phyloP scores from a whole-genome alignment of 2,797 vertebrate species.

The Glossophaga mutica region DNA sequence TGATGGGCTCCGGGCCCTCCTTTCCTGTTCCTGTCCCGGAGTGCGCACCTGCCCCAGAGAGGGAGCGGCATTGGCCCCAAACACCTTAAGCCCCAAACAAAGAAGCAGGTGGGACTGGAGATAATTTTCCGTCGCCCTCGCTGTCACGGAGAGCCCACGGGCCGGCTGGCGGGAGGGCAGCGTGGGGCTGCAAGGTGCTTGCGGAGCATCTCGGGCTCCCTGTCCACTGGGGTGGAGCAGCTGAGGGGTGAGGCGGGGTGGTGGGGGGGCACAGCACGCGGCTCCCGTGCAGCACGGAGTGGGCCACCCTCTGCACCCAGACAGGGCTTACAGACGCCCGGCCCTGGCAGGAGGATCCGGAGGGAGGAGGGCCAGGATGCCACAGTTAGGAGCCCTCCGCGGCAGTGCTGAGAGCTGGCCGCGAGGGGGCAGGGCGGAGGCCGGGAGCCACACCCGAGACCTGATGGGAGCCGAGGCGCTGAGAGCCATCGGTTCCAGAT shows the following conservation, averaged over 20 bases:
- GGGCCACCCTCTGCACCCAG: neutral
- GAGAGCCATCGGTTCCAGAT: fast-evolving
- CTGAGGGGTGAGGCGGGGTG: neutral
- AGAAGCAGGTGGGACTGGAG: fast-evolving
- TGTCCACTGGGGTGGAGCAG: neutral
- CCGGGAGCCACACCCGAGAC: neutral
- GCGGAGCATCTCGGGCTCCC: no score
- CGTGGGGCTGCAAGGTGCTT: fast-evolving
- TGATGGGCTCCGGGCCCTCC: neutral
- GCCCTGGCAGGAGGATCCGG: fast-evolving
- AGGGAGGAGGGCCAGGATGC: fast-evolving
- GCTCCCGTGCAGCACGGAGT: neutral
- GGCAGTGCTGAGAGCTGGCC: neutral
- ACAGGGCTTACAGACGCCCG: neutral
- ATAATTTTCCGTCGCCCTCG: fast-evolving
- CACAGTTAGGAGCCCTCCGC: neutral
- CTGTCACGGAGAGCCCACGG: fast-evolving
- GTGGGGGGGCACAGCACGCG: neutral
- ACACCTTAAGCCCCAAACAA: no score
- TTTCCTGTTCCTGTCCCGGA: neutral
- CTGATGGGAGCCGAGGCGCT: neutral
- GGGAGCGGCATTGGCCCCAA: neutral
- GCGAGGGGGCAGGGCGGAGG: neutral
- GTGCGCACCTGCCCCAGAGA: fast-evolving
- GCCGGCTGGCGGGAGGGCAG: neutral